These are phyloP conservation scores for Lepidurus packardi DNA, from an alignment of 1,140 invertebrate genomes.

Conservation along the genomic window DNA sequence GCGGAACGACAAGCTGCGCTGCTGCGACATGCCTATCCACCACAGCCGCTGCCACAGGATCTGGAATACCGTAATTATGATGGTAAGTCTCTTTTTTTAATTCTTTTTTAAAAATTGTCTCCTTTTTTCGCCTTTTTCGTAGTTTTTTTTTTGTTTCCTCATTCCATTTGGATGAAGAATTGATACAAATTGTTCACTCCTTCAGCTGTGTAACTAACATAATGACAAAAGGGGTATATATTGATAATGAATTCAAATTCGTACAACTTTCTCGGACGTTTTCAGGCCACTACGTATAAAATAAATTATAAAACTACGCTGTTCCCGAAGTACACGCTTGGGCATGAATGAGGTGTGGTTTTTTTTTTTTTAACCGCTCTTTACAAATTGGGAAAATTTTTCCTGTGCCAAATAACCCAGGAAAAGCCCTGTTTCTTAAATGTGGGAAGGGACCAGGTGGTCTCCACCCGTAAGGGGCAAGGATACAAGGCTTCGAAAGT, in stretches of 20 bases:
- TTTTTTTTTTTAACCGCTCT: neutral
- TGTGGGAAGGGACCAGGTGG: neutral
- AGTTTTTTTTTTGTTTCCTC: neutral
- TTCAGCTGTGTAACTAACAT: too few species aligned
- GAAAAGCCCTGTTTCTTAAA: neutral
- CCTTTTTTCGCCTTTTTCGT: neutral
- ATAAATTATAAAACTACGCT: too few species aligned
- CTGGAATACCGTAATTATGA: constrained; percentile 71
- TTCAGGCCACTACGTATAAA: too few species aligned
- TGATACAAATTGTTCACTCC: too few species aligned
- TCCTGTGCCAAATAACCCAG: neutral
- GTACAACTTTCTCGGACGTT: too few species aligned
- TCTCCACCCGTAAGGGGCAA: neutral
- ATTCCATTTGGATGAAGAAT: neutral
- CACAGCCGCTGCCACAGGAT: constrained; percentile 39
- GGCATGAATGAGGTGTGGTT: too few species aligned
- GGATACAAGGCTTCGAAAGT: neutral
- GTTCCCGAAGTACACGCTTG: too few species aligned
- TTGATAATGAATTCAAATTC: too few species aligned
- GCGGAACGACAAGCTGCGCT: constrained; percentile 49
- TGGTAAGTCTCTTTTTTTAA: constrained; percentile 53
- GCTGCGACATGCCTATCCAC: constrained; percentile 41
- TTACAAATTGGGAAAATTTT: neutral
- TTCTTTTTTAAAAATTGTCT: neutral
- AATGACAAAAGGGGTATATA: too few species aligned